Base-by-base conservation (phyloP, 2,888 invertebrate genomes). In the Drosophila pegasa region DNA sequence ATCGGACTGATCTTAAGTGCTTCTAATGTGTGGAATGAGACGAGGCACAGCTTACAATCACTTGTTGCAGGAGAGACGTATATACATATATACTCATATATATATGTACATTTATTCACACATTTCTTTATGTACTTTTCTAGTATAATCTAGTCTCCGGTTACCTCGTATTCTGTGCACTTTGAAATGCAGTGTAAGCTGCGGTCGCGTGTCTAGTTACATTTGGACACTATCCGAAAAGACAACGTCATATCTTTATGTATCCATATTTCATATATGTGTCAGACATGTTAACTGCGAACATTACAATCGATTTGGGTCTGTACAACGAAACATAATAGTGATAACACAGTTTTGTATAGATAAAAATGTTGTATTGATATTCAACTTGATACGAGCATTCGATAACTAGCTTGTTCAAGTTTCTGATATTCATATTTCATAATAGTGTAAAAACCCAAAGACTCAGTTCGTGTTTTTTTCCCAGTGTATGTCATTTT, bases 1-100 rank as follows among this genome's bases (percentile, higher is more conserved):
- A 57, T 52, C 59, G 71, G 64, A 20, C 52, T 69, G 69, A 64
- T 40, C 50, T 75, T 71, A 71, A 74, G 75, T 74, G 57, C 57
- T 58, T 60, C 57, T 45, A 56, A 68, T 60, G 33, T 50, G 8
- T 57, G 29, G 45, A 70, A 74, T 57, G 50, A 60, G 59, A 33
- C 60, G 61, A 41, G 54, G 45, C 66, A 37, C 56, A 40, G 25
- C 40, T 66, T 47, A 57, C 38, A 45, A 27, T 65, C 66, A 67
- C 51, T 57, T 63, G 63, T 18, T 35, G 25, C 51, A 51, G 18
- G 27, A 48, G 47, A 12, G 2, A 9, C 31, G 29, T 27, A 35
- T 47, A 14, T 27, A 51, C 18, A 33, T 41, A 33, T 22, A 58
- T 27, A 6, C 31, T n/a, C n/a, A 50, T n/a, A 31, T 18, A n/a